These are phyloP conservation scores for Leguminivora glycinivorella DNA, from an alignment of 1,140 invertebrate species.

Conservation along the genomic window DNA sequence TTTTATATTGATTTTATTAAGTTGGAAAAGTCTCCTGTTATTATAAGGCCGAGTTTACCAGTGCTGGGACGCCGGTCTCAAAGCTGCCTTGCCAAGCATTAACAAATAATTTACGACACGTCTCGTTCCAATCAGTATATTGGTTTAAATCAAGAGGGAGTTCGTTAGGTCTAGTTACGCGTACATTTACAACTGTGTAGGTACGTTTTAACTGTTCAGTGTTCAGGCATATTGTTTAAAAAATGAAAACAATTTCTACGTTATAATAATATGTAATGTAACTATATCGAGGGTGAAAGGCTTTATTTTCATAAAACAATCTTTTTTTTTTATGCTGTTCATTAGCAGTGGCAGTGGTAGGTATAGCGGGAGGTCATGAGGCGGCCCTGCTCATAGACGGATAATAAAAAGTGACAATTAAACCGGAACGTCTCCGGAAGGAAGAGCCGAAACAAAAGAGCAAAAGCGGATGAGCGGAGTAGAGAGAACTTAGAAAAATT, in stretches of 20 bases:
- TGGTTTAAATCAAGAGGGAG: conserved; percentile 1
- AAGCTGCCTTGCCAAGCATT: neutral
- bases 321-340: neutral
- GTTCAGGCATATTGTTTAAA: too few species aligned
- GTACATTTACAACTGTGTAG: neutral
- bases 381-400: conserved; percentile 43
- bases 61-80: neutral
- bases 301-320: too few species aligned
- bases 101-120: neutral
- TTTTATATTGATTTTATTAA: too few species aligned
- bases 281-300: too few species aligned
- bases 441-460: conserved; percentile 60
- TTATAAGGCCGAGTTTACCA: neutral
- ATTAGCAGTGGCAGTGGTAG: neutral
- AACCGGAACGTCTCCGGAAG: conserved; percentile 56
- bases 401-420: conserved; percentile 67
- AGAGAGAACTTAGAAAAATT: conserved; percentile 60
- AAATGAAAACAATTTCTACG: too few species aligned
- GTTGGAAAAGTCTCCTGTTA: neutral
- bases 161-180: conserved; percentile 4
- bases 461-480: conserved; percentile 44
- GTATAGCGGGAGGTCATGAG: neutral
- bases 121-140: neutral
- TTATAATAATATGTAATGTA: too few species aligned
- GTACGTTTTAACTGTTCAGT: neutral